Conservation (phyloP, 2,113 vertebrate genomes). For the Spea bombifrons region DNA sequence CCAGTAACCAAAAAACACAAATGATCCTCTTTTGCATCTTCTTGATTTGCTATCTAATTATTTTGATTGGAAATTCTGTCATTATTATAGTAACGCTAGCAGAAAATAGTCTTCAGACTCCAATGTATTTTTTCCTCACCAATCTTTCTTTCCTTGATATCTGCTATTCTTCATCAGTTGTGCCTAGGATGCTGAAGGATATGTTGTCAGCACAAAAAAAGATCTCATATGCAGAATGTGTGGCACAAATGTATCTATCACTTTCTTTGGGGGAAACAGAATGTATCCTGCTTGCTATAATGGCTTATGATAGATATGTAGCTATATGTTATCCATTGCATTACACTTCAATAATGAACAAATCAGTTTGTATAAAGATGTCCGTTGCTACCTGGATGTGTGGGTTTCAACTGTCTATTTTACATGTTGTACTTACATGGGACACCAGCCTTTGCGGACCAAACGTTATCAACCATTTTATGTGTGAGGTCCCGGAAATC, state of each 20-base stretch:
- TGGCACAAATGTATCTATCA: conserved; percentile 50
- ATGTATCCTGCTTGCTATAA: conserved; percentile 50
- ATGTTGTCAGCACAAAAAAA: conserved; percentile 42
- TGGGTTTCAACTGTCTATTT: conserved; percentile 47
- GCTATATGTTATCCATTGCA: conserved; percentile 53
- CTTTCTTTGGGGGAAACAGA: conserved; percentile 52
- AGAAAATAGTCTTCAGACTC: conserved; percentile 9
- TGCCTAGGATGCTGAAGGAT: conserved; percentile 53
- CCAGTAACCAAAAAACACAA: neutral
- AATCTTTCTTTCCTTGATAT: conserved; percentile 48
- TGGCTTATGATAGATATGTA: conserved; percentile 51
- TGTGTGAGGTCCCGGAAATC: conserved; percentile 54
- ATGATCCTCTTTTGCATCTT: neutral
- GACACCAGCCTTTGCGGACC: conserved; percentile 49
- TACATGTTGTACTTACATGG: conserved; percentile 49
- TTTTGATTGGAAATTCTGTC: neutral
- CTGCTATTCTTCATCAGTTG: conserved; percentile 52
- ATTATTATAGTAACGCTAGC: conserved; percentile 30
- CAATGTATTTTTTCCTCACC: conserved; percentile 24
- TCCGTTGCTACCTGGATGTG: conserved; percentile 22
- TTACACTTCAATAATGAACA: conserved; percentile 48
- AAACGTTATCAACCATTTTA: conserved; percentile 49
- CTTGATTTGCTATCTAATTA: neutral
- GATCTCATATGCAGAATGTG: conserved; percentile 49
- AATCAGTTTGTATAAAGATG: conserved; percentile 42